Percentiles rank a stretch among this genome's conserved stretches.
Conservation (phyloP, 2,797 vertebrate species). For the Sciaenops ocellatus region DNA sequence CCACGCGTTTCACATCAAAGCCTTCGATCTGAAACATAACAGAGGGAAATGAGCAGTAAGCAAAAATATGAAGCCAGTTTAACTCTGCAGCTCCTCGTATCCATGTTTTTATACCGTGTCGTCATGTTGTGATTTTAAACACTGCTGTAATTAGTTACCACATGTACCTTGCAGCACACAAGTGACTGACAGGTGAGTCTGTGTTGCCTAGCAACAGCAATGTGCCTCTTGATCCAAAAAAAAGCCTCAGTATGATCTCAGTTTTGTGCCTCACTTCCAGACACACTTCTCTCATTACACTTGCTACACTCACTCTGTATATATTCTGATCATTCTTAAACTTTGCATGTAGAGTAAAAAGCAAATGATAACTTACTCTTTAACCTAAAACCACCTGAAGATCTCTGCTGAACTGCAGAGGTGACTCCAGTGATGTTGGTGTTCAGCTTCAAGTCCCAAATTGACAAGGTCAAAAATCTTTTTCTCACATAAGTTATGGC, state of each 20-base stretch:
- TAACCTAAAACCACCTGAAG: not conserved
- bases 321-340: not conserved
- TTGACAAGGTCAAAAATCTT: too few relatives aligned
- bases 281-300: not conserved
- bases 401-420: not conserved
- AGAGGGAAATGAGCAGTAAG: not conserved
- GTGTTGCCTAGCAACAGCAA: not conserved
- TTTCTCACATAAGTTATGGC: too few relatives aligned
- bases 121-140: not conserved
- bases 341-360: not conserved
- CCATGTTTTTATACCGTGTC: not conserved
- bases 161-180: not conserved
- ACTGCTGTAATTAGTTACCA: not conserved
- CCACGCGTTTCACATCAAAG: slow-evolving; percentile 93
- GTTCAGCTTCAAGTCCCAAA: too few relatives aligned
- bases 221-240: not conserved
- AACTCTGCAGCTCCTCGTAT: not conserved
- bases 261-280: not conserved
- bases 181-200: not conserved
- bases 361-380: not conserved
- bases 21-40: slow-evolving; percentile 88
- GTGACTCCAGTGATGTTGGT: too few relatives aligned
- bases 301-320: not conserved
- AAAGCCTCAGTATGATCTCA: not conserved
- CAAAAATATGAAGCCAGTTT: not conserved